Conservation (phyloP, 1,140 invertebrate species). For the Argopecten irradians region DNA sequence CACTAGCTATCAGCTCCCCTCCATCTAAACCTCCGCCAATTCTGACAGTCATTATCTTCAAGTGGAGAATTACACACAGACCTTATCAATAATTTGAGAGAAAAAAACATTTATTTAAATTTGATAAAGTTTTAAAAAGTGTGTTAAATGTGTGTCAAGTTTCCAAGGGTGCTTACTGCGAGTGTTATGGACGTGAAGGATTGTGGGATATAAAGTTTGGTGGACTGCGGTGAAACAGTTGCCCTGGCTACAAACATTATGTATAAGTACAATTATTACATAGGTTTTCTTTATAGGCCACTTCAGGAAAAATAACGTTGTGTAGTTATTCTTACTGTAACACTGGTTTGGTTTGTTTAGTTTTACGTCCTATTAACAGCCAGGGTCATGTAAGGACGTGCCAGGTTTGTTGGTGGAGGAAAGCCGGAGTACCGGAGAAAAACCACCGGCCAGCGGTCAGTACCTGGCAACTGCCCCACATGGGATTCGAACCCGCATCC, state of each 20-base stretch:
- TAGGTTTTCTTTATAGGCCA: background rate
- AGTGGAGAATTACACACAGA: background rate
- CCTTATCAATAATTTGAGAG: constrained; percentile 22
- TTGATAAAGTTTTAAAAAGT: constrained; percentile 23
- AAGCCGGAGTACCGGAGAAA: too few species aligned
- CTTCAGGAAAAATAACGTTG: too few species aligned
- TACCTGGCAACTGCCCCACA: too few species aligned
- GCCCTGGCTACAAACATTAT: background rate
- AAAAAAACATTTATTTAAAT: background rate
- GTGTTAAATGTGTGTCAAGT: background rate
- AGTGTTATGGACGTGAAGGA: background rate
- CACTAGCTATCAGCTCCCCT: background rate
- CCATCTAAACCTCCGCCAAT: constrained; percentile 5
- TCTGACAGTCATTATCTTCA: constrained; percentile 2
- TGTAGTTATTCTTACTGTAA: too few species aligned
- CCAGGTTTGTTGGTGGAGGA: too few species aligned
- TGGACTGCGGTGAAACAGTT: background rate
- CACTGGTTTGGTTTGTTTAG: too few species aligned
- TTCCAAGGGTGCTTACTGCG: background rate
- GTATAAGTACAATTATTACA: background rate
- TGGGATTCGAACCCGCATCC: too few species aligned
- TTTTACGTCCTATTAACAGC: too few species aligned
- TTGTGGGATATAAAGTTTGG: background rate
- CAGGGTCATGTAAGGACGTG: too few species aligned
- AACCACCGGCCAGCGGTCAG: too few species aligned